These are phyloP conservation scores for Megathymus violae DNA, from an alignment of 1,140 invertebrate genomes.

Conservation along the genomic window DNA sequence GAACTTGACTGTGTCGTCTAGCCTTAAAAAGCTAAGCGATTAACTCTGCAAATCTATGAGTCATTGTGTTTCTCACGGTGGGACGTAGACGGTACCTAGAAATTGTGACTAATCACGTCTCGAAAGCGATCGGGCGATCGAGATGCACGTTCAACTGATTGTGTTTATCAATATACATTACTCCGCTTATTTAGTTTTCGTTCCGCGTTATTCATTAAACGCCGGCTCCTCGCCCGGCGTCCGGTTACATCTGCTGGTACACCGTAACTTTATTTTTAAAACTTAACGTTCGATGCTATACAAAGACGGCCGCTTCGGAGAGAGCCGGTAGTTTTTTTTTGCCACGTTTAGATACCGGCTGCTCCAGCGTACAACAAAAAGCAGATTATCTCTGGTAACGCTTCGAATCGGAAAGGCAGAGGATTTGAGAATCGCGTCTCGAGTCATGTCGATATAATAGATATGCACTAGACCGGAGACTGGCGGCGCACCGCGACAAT, in stretches of 20 bases:
- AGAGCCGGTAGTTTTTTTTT: slow-evolving; percentile 56
- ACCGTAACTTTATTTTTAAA: slow-evolving; percentile 32
- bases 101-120: slow-evolving; percentile 66
- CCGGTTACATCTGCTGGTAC: slow-evolving; percentile 5
- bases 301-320: slow-evolving; percentile 37
- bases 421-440: slow-evolving; percentile 63
- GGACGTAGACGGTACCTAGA: slow-evolving; percentile 59
- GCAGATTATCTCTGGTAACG: slow-evolving; percentile 61
- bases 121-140: slow-evolving; percentile 38
- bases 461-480: slow-evolving; percentile 75
- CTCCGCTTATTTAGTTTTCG: slow-evolving; percentile 8
- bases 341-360: slow-evolving; percentile 39
- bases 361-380: slow-evolving; percentile 53
- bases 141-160: slow-evolving; percentile 40
- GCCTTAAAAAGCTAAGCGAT: slow-evolving; percentile 36
- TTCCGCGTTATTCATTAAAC: slow-evolving; percentile 23
- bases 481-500: slow-evolving; percentile 68
- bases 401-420: slow-evolving; percentile 69
- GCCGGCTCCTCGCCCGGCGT: slow-evolving; percentile 5
- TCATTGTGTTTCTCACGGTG: slow-evolving; percentile 72
- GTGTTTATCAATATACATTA: slow-evolving; percentile 31
- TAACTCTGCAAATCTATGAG: slow-evolving; percentile 55
- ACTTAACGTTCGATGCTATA: slow-evolving; percentile 13
- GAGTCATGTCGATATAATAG: slow-evolving; percentile 72
- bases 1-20: slow-evolving; percentile 26